Conservation (phyloP, 2,113 vertebrate species). For the Dissostichus mawsoni region DNA sequence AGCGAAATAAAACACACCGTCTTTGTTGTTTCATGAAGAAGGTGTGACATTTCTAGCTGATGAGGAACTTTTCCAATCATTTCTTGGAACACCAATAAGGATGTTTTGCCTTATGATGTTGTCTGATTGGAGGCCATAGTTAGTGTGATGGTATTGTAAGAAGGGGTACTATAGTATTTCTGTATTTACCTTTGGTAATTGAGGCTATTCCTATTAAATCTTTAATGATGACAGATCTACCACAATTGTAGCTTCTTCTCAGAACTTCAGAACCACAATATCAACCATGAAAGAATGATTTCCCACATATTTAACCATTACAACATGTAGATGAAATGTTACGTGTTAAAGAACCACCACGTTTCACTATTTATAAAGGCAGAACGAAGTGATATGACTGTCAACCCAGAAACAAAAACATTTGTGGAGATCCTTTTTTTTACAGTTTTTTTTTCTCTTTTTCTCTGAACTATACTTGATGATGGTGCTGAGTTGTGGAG, state of each 20-base stretch:
- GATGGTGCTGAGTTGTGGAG: slow-evolving; percentile 48
- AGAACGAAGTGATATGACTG: slow-evolving; percentile 12
- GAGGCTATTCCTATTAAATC: not conserved
- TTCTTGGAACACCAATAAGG: not conserved
- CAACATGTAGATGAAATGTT: slow-evolving; percentile 33
- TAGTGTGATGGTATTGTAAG: not conserved
- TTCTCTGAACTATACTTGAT: slow-evolving; percentile 39
- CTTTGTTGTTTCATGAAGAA: slow-evolving; percentile 43
- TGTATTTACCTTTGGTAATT: no score
- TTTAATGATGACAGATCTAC: not conserved
- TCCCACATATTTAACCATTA: slow-evolving; percentile 6
- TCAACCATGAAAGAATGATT: not conserved
- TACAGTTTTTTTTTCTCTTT: not conserved
- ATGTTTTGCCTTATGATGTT: not conserved
- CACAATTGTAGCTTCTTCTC: slow-evolving; percentile 1
- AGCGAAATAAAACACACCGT: slow-evolving; percentile 48
- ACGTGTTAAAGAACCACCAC: slow-evolving; percentile 10
- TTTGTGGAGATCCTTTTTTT: slow-evolving; percentile 20
- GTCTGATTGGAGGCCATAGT: not conserved
- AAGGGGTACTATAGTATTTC: not conserved
- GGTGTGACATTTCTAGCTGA: not conserved
- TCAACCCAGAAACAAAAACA: slow-evolving; percentile 38
- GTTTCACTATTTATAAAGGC: slow-evolving; percentile 3
- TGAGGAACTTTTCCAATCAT: not conserved
- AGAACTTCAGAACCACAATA: not conserved